Base-by-base conservation (phyloP, 2,113 vertebrate species). In the Silurus glanis region DNA sequence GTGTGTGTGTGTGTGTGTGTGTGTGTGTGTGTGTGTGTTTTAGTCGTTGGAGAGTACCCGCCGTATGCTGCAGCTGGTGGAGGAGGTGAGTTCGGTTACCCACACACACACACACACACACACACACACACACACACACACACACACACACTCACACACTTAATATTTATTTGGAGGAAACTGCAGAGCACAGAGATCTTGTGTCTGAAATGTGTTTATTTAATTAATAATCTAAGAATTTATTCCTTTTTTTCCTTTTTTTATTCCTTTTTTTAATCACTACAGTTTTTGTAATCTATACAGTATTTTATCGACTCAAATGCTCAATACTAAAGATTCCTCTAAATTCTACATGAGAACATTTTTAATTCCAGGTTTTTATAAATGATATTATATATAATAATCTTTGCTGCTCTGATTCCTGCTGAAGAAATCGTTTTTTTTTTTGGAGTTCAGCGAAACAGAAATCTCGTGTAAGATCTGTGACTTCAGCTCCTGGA, bases 11-110 rank as follows among this genome's bases (percentile, higher is more conserved):
- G 21, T 82, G 47, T 82, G 47, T 53, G 80, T 82, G 80, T 82
- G 80, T 82, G 80, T 67, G 82, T 58, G 64, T 85, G 71, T 79
- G 59, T 85, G 75, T 80, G 21, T 69, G 28, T 62, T 66, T 25
- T 93, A 99, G 98, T 99, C 98, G 8, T 95, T 99, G 91, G 98
- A 99, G 94, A 99, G 98, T 89, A 99, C 98, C 88, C 97, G 98
- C 82, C 98, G 98, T 89, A 99, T 99, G 98, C 96, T 99, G 90
- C 95, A 99, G 91, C 95, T 99, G 92, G 98, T 99, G 69, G 98
- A 99, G 95, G 98, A 99, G 98, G 98, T 99, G 95, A 97, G 96
- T 58, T 82, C 56, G 80, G 69, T 86, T 61, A 80, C 55, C 75
- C 62, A 37, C 56, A 75, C 8, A 56, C 53, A 84, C 55, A 83